phyloP scores from a whole-genome alignment of 2,113 vertebrate species.

The Acinonyx jubatus region DNA sequence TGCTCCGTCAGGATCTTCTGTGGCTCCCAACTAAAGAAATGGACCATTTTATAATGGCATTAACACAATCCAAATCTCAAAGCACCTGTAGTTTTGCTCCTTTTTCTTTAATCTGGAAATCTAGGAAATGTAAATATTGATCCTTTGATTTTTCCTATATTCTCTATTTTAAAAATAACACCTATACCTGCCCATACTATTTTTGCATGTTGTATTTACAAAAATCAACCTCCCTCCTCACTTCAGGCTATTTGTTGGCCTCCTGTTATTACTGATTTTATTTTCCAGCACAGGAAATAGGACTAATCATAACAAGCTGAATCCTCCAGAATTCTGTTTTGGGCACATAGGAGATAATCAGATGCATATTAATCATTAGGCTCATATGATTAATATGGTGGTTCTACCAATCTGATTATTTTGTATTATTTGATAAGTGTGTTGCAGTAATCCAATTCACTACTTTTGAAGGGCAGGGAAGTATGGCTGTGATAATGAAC shows the following conservation, averaged over 20 bases:
- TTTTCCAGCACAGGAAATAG: background rate
- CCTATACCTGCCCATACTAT: background rate
- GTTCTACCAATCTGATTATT: background rate
- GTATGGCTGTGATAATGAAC: background rate
- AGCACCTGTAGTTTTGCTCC: background rate
- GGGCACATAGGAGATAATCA: background rate
- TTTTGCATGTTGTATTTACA: constrained; percentile 36
- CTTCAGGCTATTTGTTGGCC: background rate
- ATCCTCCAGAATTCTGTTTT: background rate
- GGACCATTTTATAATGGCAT: constrained; percentile 11
- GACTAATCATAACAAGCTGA: background rate
- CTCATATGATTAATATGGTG: background rate
- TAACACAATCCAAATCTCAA: background rate
- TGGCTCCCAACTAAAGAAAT: background rate
- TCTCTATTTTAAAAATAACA: constrained; percentile 30
- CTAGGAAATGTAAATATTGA: constrained; percentile 34
- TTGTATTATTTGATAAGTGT: constrained; percentile 12
- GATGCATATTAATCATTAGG: background rate
- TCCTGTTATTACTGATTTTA: background rate
- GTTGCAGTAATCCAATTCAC: background rate
- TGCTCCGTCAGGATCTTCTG: background rate
- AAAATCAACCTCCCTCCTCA: background rate
- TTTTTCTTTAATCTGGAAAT: constrained; percentile 48
- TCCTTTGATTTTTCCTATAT: constrained; percentile 15
- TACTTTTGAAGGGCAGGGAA: background rate